These are phyloP conservation scores for Didymodactylos carnosus DNA, from an alignment of 2,888 invertebrate genomes.

Conservation along the genomic window DNA sequence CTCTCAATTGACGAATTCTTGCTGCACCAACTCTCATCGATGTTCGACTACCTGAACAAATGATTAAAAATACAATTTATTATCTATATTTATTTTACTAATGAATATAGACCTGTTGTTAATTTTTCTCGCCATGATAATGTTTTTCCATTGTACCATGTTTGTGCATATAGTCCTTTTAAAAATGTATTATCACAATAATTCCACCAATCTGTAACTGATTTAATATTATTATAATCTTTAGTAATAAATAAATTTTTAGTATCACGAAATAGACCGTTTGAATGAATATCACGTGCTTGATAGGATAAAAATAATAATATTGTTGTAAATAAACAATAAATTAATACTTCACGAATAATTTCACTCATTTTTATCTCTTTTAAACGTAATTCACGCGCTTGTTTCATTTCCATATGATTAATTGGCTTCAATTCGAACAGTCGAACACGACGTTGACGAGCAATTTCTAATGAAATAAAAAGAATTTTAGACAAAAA, in stretches of 20 bases:
- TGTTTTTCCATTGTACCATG: constrained; percentile 25
- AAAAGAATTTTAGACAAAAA: too few species aligned
- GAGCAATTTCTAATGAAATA: not conserved
- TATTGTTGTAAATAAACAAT: constrained; percentile 28
- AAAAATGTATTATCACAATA: constrained; percentile 26
- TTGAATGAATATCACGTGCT: constrained; percentile 26
- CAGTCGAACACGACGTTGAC: not conserved
- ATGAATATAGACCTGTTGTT: too few species aligned
- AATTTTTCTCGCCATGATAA: constrained; percentile 30
- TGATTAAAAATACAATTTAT: too few species aligned
- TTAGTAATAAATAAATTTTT: constrained; percentile 16
- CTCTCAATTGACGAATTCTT: constrained; percentile 9
- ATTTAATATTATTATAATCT: constrained; percentile 20
- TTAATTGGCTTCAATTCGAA: constrained; percentile 26
- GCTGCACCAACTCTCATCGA: constrained; percentile 11
- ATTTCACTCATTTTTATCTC: constrained; percentile 31
- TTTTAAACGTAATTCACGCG: constrained; percentile 24
- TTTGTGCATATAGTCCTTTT: constrained; percentile 25
- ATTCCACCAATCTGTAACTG: constrained; percentile 23
- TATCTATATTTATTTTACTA: too few species aligned
- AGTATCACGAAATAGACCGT: constrained; percentile 16
- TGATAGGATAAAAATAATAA: constrained; percentile 33
- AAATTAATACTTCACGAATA: constrained; percentile 26
- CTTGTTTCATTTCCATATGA: constrained; percentile 21
- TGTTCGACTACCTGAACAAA: not conserved